phyloP scores from a whole-genome alignment of 2,888 invertebrate species.

The Rambutsinella grinnellia region DNA sequence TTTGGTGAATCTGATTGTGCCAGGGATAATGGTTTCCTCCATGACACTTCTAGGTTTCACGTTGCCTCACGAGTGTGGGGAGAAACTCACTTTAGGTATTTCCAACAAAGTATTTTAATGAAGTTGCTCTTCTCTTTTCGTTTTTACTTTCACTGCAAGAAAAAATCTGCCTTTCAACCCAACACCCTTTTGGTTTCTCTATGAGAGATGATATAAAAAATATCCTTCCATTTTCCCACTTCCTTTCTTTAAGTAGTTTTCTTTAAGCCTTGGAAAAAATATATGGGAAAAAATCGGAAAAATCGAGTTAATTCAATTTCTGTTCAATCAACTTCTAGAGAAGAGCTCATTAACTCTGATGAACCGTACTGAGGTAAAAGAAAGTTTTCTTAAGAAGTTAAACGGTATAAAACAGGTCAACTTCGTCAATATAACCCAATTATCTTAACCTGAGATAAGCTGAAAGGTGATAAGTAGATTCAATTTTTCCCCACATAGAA shows the following conservation, averaged over 20 bases:
- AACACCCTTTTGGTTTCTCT: background rate
- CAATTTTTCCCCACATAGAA: background rate
- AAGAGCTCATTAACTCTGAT: background rate
- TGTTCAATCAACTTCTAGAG: background rate
- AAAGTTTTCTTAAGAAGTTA: too few relatives aligned
- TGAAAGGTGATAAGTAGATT: background rate
- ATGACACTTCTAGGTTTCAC: slow-evolving; percentile 99
- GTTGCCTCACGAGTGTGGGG: slow-evolving; percentile 97
- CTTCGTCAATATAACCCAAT: background rate
- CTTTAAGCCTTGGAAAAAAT: too few relatives aligned
- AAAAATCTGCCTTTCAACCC: too few relatives aligned
- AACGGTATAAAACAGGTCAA: background rate
- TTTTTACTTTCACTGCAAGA: background rate
- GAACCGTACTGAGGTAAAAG: background rate
- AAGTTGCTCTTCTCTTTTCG: background rate
- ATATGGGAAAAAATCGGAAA: background rate
- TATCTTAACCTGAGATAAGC: background rate
- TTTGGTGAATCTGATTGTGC: slow-evolving; percentile 99
- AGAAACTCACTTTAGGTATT: slow-evolving; percentile 93
- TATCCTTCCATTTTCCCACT: background rate
- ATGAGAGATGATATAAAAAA: too few relatives aligned
- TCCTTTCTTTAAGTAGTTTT: background rate
- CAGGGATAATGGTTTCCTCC: slow-evolving; percentile 97
- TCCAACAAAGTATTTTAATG: background rate
- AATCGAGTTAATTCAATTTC: background rate